Evolutionary conservation across 2,113 vertebrate genomes (phyloP).

Genomic region (Saimiri boliviensis): DNA sequence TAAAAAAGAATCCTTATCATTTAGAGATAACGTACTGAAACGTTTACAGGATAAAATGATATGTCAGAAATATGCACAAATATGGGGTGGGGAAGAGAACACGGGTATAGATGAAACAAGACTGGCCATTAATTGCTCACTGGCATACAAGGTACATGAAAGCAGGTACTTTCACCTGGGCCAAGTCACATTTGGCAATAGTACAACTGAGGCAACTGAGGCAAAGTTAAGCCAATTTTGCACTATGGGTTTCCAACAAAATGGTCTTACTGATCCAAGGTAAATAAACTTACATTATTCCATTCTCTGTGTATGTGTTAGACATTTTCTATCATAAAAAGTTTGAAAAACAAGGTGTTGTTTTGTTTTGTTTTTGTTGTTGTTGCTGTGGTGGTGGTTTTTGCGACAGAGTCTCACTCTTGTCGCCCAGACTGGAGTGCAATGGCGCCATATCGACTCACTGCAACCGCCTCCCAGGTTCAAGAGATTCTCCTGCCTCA

Average conservation of each 20-base stretch:
- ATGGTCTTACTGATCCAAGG: background rate
- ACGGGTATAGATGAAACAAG: background rate
- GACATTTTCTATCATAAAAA: constrained; percentile 21
- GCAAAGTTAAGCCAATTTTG: background rate
- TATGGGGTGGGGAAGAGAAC: no score
- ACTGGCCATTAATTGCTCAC: background rate
- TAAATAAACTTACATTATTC: background rate
- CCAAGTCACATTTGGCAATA: background rate
- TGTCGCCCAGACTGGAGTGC: no score
- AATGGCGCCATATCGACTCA: no score
- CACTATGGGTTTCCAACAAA: background rate
- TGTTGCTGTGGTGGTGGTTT: no score
- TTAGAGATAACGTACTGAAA: constrained; percentile 28
- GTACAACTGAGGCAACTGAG: background rate
- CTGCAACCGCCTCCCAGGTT: no score
- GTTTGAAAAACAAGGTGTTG: background rate
- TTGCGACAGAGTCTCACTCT: no score
- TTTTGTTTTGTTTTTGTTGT: no score
- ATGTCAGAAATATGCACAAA: background rate
- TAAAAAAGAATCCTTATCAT: constrained; percentile 7
- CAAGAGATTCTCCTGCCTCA: no score
- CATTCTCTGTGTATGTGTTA: background rate
- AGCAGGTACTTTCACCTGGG: background rate
- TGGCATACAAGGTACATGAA: background rate
- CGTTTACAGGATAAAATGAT: background rate